Percentiles rank a stretch among this genome's conserved stretches.
phyloP scores from a whole-genome alignment of 1,140 invertebrate genomes.

The Myzus persicae region DNA sequence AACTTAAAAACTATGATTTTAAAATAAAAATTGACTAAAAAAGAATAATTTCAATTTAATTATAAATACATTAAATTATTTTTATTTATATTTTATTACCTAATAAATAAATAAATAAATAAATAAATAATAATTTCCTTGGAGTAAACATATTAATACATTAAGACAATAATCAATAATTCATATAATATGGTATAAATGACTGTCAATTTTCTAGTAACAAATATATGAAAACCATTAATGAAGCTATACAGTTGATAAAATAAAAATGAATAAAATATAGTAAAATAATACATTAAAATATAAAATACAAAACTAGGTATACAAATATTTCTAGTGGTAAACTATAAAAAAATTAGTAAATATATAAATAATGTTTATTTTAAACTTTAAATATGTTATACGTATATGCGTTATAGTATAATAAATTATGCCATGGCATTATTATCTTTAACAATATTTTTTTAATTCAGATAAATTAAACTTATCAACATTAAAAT shows the following conservation, averaged over 20 bases:
- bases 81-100: no score
- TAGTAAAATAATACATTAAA: neutral
- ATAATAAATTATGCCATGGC: neutral
- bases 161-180: neutral
- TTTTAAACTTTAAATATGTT: neutral
- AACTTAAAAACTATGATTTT: neutral
- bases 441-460: neutral
- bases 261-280: neutral
- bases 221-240: neutral
- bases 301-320: neutral
- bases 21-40: neutral
- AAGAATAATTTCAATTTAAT: neutral
- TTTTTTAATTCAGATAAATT: no score
- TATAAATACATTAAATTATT: neutral
- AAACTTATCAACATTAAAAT: neutral
- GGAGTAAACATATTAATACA: neutral
- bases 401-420: neutral
- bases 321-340: neutral
- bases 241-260: neutral
- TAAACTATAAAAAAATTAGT: neutral
- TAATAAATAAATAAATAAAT: slow-evolving; percentile 12
- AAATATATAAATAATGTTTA: neutral
- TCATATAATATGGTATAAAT: neutral
- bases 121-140: neutral
- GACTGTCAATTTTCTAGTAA: neutral